A percentile compares a stretch with the other conserved stretches of the same genome.
Evolutionary conservation across 2,113 vertebrate genomes (phyloP).

Genomic region (Hyla sarda): DNA sequence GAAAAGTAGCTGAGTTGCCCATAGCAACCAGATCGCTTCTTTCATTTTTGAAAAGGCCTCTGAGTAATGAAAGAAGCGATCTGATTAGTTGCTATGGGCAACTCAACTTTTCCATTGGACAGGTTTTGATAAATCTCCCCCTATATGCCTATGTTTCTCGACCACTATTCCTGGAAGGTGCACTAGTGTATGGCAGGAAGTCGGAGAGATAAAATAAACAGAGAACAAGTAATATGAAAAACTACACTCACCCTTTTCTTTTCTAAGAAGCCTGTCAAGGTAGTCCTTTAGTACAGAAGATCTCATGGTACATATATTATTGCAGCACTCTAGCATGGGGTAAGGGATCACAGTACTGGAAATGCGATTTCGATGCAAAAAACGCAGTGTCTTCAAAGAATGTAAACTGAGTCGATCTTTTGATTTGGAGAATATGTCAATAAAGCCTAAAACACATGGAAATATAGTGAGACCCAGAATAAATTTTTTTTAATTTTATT

Average conservation of each 20-base stretch:
- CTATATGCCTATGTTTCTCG: too few relatives aligned
- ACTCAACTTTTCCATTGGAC: too few relatives aligned
- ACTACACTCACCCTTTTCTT: constrained; percentile 83
- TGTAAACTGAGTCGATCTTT: constrained; percentile 87
- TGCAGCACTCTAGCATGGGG: constrained; percentile 91
- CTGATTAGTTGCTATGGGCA: too few relatives aligned
- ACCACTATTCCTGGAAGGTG: too few relatives aligned
- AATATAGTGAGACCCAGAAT: neutral
- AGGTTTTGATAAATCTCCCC: too few relatives aligned
- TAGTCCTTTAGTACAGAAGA: constrained; percentile 89
- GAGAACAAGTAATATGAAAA: neutral
- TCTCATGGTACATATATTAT: constrained; percentile 92
- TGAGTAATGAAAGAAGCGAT: too few relatives aligned
- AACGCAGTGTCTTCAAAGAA: constrained; percentile 89
- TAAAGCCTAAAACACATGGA: constrained; percentile 79
- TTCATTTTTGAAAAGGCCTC: too few relatives aligned
- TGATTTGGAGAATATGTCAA: constrained; percentile 95
- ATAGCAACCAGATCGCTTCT: too few relatives aligned
- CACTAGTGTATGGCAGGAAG: too few relatives aligned
- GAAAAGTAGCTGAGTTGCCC: too few relatives aligned
- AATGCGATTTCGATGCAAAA: constrained; percentile 92
- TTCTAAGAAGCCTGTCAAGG: constrained; percentile 87
- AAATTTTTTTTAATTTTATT: neutral
- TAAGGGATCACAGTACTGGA: constrained; percentile 89
- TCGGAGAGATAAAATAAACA: neutral